These are phyloP conservation scores for Ptychobarbus kaznakovi DNA, from an alignment of 2,797 vertebrate species.

Conservation along the genomic window DNA sequence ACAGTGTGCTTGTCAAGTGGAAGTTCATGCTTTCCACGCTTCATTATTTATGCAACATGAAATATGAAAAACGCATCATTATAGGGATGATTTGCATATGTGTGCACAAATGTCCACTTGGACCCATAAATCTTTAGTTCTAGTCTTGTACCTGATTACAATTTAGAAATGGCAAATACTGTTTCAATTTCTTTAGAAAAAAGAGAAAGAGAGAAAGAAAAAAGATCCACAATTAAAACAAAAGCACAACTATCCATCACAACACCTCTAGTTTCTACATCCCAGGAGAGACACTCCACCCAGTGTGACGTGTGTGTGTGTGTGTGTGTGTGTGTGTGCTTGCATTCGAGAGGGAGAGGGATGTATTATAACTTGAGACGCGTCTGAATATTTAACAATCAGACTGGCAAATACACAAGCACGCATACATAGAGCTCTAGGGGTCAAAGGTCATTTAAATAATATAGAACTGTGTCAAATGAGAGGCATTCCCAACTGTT, in stretches of 20 bases:
- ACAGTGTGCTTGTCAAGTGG: conserved; percentile 64
- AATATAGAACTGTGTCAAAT: neutral
- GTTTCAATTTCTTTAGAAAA: conserved; percentile 59
- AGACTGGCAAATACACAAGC: conserved; percentile 62
- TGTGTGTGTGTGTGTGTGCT: conserved; percentile 49
- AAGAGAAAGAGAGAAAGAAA: conserved; percentile 42
- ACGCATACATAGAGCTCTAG: conserved; percentile 37
- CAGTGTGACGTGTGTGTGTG: conserved; percentile 34
- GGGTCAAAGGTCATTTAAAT: conserved; percentile 19
- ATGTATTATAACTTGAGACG: conserved; percentile 25
- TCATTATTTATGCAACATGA: conserved; percentile 36
- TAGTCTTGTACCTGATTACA: conserved; percentile 73
- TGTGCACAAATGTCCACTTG: conserved; percentile 67
- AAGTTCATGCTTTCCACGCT: conserved; percentile 59
- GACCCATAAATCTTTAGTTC: conserved; percentile 63
- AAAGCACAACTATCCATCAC: conserved; percentile 61
- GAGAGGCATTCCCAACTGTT: neutral
- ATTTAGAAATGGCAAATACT: conserved; percentile 69
- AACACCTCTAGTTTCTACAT: conserved; percentile 61
- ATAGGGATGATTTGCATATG: conserved; percentile 65
- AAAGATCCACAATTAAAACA: conserved; percentile 60
- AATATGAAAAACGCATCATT: conserved; percentile 52
- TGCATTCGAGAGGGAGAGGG: conserved; percentile 23
- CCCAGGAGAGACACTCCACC: conserved; percentile 53
- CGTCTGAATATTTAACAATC: conserved; percentile 45